phyloP scores from a whole-genome alignment of 2,888 invertebrate species.

The Ennomos fuscantarius region DNA sequence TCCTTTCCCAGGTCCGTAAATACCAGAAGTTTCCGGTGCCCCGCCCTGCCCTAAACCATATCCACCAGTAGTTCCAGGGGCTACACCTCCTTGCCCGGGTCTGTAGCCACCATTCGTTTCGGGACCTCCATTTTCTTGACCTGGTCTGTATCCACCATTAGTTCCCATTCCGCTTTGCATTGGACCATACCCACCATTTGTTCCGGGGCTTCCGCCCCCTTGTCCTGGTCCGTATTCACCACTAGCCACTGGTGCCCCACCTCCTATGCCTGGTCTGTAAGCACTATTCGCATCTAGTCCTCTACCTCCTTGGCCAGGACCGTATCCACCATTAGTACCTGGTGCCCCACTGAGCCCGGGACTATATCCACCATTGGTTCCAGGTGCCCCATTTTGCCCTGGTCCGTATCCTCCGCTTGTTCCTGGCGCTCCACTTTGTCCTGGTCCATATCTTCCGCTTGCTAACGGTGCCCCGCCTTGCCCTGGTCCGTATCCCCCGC shows the following conservation, averaged over 20 bases:
- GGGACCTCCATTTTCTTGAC: neutral
- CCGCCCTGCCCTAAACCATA: conserved; percentile 12
- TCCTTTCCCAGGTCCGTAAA: conserved; percentile 13
- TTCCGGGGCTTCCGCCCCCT: conserved; percentile 19
- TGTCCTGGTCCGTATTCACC: conserved; percentile 21
- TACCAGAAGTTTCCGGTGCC: conserved; percentile 3
- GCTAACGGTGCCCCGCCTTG: neutral
- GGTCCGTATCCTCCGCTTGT: conserved; percentile 24
- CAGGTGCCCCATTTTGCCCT: conserved; percentile 29
- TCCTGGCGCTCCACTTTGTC: conserved; percentile 20
- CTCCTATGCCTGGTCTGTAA: conserved; percentile 5
- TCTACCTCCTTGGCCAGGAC: conserved; percentile 11
- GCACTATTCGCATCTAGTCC: neutral
- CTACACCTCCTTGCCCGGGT: conserved; percentile 25
- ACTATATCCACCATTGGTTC: conserved; percentile 25
- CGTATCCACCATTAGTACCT: conserved; percentile 19
- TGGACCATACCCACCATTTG: conserved; percentile 29
- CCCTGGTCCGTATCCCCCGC: neutral
- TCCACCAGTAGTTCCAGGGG: conserved; percentile 9
- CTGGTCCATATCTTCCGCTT: conserved; percentile 20
- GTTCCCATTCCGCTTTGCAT: conserved; percentile 32
- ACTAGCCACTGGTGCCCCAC: conserved; percentile 23
- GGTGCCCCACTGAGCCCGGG: conserved; percentile 29
- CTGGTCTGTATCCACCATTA: conserved; percentile 5
- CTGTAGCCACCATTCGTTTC: conserved; percentile 34